Conservation (phyloP, 2,888 invertebrate genomes). For the Ommatoiulus sabulosus region DNA sequence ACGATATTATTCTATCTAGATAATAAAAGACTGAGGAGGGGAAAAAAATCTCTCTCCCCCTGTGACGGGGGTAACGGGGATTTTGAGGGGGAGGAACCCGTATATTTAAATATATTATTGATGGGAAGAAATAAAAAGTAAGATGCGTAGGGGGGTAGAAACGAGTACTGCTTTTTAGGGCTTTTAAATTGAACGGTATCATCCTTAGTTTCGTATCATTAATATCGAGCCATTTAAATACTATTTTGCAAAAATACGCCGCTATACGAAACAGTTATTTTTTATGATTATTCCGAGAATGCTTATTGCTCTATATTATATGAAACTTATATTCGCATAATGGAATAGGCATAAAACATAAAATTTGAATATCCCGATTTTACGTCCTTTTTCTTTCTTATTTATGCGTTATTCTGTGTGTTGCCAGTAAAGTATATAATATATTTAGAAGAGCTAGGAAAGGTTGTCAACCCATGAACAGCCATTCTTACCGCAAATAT, state of each 20-base stretch:
- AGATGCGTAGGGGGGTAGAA: not conserved
- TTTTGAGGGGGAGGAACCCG: not conserved
- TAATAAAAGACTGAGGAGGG: constrained; percentile 17
- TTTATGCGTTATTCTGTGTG: not conserved
- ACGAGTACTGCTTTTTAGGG: not conserved
- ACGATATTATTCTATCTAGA: constrained; percentile 25
- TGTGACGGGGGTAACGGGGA: not conserved
- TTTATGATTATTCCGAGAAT: not conserved
- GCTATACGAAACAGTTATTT: not conserved
- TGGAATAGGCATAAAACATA: constrained; percentile 24
- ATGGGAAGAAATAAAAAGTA: not conserved
- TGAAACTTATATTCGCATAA: not conserved
- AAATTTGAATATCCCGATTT: constrained; percentile 8
- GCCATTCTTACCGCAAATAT: no score
- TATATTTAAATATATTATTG: constrained; percentile 26
- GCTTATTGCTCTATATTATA: not conserved
- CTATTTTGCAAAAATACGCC: constrained; percentile 9
- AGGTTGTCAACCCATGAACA: no score
- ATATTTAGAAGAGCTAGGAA: no score
- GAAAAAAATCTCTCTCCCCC: not conserved
- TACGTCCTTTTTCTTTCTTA: not conserved
- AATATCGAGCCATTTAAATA: constrained; percentile 34
- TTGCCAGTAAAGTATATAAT: not conserved
- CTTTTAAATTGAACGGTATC: constrained; percentile 27
- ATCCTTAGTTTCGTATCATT: constrained; percentile 34